Percentiles rank a stretch among this genome's conserved stretches.
Evolutionary conservation across 2,888 invertebrate species (phyloP).

Genomic region (Tetranychus piercei): DNA sequence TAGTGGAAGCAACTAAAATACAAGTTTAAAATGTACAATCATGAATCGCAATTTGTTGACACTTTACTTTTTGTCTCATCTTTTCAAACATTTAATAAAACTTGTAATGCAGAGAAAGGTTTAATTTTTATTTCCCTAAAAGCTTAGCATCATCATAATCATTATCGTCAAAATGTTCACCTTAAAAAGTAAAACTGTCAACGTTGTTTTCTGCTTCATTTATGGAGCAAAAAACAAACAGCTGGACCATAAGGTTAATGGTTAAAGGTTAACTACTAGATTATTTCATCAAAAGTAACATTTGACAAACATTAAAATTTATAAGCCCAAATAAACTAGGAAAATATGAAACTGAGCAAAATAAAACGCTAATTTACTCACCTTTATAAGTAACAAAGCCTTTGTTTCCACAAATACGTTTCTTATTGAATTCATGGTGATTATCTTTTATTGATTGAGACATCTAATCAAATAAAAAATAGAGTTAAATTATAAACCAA

Average conservation of each 20-base stretch:
- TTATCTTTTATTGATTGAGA: neutral
- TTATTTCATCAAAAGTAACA: neutral
- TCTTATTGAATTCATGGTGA: neutral
- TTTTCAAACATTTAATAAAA: too few species aligned
- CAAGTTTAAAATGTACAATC: neutral
- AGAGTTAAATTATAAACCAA: too few species aligned
- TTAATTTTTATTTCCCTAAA: neutral
- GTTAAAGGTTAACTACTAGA: neutral
- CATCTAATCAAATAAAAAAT: neutral
- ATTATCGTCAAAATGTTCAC: neutral
- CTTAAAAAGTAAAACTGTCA: neutral
- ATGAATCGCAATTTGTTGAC: neutral
- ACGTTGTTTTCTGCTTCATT: neutral
- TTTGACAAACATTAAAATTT: neutral
- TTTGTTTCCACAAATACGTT: conserved; percentile 6
- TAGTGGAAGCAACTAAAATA: neutral
- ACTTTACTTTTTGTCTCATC: neutral
- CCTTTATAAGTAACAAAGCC: conserved; percentile 11
- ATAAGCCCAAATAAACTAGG: neutral
- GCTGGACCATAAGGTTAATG: neutral
- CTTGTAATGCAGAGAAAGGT: neutral
- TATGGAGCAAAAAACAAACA: neutral
- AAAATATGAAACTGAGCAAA: neutral
- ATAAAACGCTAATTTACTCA: neutral
- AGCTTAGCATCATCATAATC: neutral